Conservation (phyloP, 1,140 invertebrate species). For the Orchestia grillus region DNA sequence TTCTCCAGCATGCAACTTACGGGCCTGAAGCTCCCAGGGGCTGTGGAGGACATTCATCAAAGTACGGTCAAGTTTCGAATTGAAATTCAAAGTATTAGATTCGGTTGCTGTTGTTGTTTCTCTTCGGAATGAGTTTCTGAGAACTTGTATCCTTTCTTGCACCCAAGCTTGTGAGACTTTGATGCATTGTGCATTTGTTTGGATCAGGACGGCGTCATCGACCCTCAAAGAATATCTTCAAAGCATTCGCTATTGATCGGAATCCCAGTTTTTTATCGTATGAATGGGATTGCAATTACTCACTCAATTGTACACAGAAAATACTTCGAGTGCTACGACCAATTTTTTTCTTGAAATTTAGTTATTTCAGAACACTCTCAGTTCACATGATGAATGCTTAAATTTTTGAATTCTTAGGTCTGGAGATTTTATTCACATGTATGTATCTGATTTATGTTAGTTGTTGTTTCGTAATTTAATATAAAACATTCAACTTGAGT, state of each 20-base stretch:
- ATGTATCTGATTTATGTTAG: too few species aligned
- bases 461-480: too few species aligned
- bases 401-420: neutral
- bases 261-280: neutral
- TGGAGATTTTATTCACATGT: too few species aligned
- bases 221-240: neutral
- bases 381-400: too few species aligned
- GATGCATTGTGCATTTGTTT: neutral
- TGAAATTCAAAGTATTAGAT: neutral
- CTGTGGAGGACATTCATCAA: neutral
- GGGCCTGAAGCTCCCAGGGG: neutral
- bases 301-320: neutral
- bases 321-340: neutral
- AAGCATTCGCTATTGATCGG: neutral
- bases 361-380: too few species aligned
- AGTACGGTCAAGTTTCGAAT: neutral
- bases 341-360: too few species aligned
- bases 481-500: too few species aligned
- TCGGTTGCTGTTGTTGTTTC: neutral
- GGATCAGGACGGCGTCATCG: too few species aligned
- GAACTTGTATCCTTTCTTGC: neutral
- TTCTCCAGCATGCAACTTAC: neutral
- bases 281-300: neutral
- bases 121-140: neutral
- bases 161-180: neutral